A percentile compares a stretch with the other conserved stretches of the same genome.
Conservation (phyloP, 2,888 invertebrate species). For the Ctena decussata region DNA sequence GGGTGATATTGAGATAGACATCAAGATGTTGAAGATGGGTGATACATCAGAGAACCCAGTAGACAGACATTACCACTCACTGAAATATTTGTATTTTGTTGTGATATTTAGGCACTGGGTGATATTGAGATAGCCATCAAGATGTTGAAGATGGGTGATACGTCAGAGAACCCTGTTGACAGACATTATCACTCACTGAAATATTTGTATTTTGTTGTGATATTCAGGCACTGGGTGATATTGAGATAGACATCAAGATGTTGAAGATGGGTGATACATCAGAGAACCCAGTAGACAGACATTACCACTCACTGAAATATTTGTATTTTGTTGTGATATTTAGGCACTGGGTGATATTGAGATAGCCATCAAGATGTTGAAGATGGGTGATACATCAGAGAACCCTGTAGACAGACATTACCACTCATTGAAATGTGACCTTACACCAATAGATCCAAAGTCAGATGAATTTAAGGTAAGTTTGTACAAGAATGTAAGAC, state of each 20-base stretch:
- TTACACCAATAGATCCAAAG: conserved; percentile 84
- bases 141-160: conserved; percentile 85
- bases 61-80: conserved; percentile 87
- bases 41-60: conserved; percentile 86
- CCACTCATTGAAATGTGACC: conserved; percentile 86
- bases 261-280: conserved; percentile 84
- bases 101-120: conserved; percentile 83
- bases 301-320: conserved; percentile 87
- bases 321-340: no score
- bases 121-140: conserved; percentile 88
- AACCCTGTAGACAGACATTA: conserved; percentile 88
- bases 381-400: conserved; percentile 82
- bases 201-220: no score
- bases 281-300: conserved; percentile 87
- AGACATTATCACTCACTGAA: conserved; percentile 87
- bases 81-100: conserved; percentile 82
- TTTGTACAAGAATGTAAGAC: no score
- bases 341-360: conserved; percentile 87
- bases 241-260: conserved; percentile 87
- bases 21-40: conserved; percentile 86
- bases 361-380: conserved; percentile 87
- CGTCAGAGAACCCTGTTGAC: conserved; percentile 87
- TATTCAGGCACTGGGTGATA: conserved; percentile 86
- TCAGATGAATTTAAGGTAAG: conserved; percentile 86
- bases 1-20: conserved; percentile 87